Evolutionary conservation across 2,888 invertebrate genomes (phyloP).

Genomic region (Mimachlamys varia): DNA sequence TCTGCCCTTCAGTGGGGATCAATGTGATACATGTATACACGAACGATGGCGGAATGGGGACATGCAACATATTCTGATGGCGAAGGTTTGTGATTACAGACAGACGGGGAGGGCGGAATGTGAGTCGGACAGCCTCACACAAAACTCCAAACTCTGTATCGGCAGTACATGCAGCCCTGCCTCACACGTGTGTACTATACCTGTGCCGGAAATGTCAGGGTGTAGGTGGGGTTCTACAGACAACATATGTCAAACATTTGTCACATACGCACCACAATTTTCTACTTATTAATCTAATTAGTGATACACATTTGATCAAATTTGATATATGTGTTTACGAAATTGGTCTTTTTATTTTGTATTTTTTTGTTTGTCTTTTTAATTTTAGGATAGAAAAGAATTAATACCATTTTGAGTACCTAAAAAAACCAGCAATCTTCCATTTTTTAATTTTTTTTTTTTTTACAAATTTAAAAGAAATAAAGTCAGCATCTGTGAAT

Average conservation of each 20-base stretch:
- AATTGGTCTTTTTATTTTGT: too few relatives aligned
- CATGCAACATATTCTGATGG: not conserved
- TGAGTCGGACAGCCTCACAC: not conserved
- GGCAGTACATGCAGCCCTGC: not conserved
- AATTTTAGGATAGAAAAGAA: too few relatives aligned
- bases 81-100: not conserved
- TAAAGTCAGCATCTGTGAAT: too few relatives aligned
- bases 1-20: too few relatives aligned
- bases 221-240: constrained; percentile 19
- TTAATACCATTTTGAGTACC: too few relatives aligned
- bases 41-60: not conserved
- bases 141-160: constrained; percentile 3
- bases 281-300: not conserved
- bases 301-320: not conserved
- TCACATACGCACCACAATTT: not conserved
- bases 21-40: too few relatives aligned
- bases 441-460: too few relatives aligned
- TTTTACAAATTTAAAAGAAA: too few relatives aligned
- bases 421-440: too few relatives aligned
- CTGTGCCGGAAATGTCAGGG: constrained; percentile 18
- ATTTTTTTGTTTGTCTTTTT: too few relatives aligned
- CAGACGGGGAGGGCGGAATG: not conserved
- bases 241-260: not conserved
- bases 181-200: constrained; percentile 18
- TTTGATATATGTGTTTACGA: not conserved